Evolutionary conservation across 2,797 vertebrate genomes (phyloP), one percentile per base, ranked within the genome.

Genomic region (Lophius americanus): DNA sequence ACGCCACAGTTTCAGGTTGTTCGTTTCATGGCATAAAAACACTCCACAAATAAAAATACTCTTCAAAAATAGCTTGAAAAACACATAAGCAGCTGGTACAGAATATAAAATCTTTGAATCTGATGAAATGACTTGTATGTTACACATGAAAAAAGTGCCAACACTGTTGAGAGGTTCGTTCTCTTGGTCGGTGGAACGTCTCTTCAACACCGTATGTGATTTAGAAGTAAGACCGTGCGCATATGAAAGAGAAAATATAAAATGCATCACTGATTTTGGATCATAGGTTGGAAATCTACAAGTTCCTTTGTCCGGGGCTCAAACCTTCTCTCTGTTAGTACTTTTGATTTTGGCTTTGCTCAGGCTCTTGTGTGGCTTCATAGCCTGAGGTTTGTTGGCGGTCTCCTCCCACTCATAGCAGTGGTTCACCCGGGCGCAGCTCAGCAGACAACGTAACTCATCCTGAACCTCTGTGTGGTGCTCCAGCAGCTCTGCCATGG

Each of bases 371-470:
- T 32, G 70, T 0, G 53, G 51, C 14, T 76, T 79, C 1, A 58
- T 75, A 39, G 79, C 67, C 41, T 41, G 78, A 47, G 39, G 54
- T 5, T 64, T 67, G 10, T 51, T 41, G 58, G n/a, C 39, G 2
- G 58, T 93, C 92, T 98, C 96, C 68, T 89, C 94, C 85, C 95
- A 95, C 88, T 98, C 95, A 0, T 98, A 98, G 78, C 93, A 88
- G 51, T 96, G 97, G 89, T 98, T 98, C 41, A 95, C 83, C 0
- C 93, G 93, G 8, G 95, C 95, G 1, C 88, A 91, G 83, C 85
- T 93, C 65, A 98, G 86, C 37, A 74, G 85, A 66, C 92, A 95
- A 64, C 95, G 94, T 79, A 97, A 93, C 72, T 95, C 92, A 0
- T 88, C 91, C 4, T 71, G 82, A 0, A 4, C 60, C 12, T 91